Percentiles rank a stretch among this genome's conserved stretches.
Evolutionary conservation across 2,797 vertebrate genomes (phyloP).

Genomic region (Sylvia borin): DNA sequence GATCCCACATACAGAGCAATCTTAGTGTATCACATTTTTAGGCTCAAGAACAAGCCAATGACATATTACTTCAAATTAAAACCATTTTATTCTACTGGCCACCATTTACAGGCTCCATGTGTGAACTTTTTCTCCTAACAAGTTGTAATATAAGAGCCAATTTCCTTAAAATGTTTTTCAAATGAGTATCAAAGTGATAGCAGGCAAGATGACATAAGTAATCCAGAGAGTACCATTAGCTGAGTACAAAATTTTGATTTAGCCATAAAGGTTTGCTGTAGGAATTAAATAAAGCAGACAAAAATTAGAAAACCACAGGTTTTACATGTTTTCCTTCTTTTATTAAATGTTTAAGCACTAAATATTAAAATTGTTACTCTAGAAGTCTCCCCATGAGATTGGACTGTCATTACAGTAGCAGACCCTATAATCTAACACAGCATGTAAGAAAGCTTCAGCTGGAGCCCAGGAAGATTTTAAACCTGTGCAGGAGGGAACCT

Average conservation of each 20-base stretch:
- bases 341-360: not conserved
- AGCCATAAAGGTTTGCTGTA: not conserved
- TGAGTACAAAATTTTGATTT: not conserved
- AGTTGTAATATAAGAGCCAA: not conserved
- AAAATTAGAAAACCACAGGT: not conserved
- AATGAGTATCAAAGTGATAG: not conserved
- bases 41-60: not conserved
- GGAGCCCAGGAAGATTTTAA: not conserved
- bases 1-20: not conserved
- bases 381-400: not conserved
- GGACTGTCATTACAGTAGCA: not conserved
- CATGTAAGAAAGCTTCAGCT: not conserved
- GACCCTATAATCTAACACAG: not conserved
- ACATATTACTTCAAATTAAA: not conserved
- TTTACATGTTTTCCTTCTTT: not conserved
- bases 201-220: not conserved
- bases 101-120: not conserved
- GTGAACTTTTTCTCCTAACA: not conserved
- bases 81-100: not conserved
- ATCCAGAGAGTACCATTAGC: not conserved
- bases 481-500: not conserved
- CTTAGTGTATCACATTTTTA: not conserved
- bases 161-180: not conserved
- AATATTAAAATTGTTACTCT: not conserved
- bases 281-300: not conserved